Evolutionary conservation across 1,140 invertebrate species (phyloP), one percentile per base, ranked within the genome.

Genomic region (Choristoneura fumiferana): DNA sequence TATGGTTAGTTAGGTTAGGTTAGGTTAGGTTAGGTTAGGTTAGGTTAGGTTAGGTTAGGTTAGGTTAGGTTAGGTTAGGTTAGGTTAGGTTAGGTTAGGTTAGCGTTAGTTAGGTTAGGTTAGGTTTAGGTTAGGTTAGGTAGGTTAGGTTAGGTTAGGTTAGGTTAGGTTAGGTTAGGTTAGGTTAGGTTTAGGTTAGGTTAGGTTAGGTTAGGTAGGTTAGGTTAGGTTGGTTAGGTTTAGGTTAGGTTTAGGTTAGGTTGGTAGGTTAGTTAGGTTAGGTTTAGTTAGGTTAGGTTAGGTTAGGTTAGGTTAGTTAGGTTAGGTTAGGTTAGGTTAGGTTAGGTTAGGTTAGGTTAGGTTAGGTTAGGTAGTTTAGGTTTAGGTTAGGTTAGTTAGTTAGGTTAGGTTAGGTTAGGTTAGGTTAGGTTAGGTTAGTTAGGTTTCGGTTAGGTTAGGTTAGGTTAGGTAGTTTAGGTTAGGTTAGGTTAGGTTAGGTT

Each of bases 391-490:
- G 36, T 38, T 38, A 38, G 35, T n/a, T n/a, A n/a, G 35, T 37
- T 37, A 37, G 35, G 35, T 38, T 38, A 38, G 36, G 35, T 37
- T 37, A 37, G 35, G 36, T 38, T 38, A 38, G 36, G 36, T 38
- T 38, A 38, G 36, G 36, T 38, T 38, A 38, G 36, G 36, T 38
- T 37, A 38, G 36, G 36, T 38, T 38, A 38, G 36, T 38, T n/a
- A n/a, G 13, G 36, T 10, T 38, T 38, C n/a, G 36, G 36, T 38
- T 38, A 38, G 36, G 36, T 38, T 38, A 38, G 36, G 37, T 39
- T 39, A 39, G 37, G 37, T 9, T 39, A 36, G 35, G 35, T 36
- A 10, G 12, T 8, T 36, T 36, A 36, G 35, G 35, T 36, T 36
- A 36, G 35, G 35, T 36, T 36, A 36, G n/a, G n/a, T n/a, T n/a